Evolutionary conservation across 2,888 invertebrate species (phyloP), one percentile per base, ranked within the genome.

Genomic region (Tachina grossa): DNA sequence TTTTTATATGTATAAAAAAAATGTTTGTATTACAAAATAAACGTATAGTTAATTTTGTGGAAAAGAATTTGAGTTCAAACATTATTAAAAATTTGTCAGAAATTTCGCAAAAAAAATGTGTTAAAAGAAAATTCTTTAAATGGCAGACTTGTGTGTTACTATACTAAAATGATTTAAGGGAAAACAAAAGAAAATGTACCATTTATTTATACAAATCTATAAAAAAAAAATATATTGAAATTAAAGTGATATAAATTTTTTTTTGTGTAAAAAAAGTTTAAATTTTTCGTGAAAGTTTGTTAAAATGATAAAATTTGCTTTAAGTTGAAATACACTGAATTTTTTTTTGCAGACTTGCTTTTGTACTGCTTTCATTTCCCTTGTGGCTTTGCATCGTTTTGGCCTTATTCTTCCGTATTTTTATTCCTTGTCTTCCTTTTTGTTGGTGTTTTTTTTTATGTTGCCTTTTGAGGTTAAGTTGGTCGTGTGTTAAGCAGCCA

Each of bases 191-290:
- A 53, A 63, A 79, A 31, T 61, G 65, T 31, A 31, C 6, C 31
- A 55, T 65, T 69, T 53, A 31, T 10, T 45, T 68, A 49, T 19
- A 53, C 31, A 41, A 19, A 49, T n/a, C n/a, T n/a, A 65, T 41
- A 57, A 19, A 49, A 2, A 19, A 61, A 43, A 8, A 51, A 45
- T 13, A 41, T 57, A 45, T 1, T 14, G 47, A 39, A 31, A 55
- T 31, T 31, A 41, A 74, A 65, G 87, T 89, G 89, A 88, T 88
- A 89, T 88, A 89, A 91, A 90, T 87, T 86, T 87, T 88, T 90
- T 91, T 90, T 90, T 90, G 88, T 88, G 55, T 31, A 1, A 9
- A 69, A 55, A 65, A 31, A 31, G 0, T 31, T 1, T 31, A 0
- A 31, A 31, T 31, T 31, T 31, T 31, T 31, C 31, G 5, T 9